Conservation (phyloP, 64 coral and sea anemone genomes). For the Dendrophyllia cribrosa region DNA sequence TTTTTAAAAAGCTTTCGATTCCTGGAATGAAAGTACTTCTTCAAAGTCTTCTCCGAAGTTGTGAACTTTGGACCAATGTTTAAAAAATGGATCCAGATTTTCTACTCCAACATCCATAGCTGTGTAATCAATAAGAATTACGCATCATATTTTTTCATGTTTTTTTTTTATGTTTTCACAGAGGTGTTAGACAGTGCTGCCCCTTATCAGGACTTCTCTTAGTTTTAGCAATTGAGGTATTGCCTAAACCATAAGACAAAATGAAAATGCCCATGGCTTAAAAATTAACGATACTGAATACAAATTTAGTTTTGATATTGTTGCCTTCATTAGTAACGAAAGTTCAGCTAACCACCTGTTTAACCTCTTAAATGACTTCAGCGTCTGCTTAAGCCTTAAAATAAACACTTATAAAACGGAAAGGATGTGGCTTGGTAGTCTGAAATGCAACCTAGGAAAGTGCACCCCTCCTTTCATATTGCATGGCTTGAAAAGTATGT, state of each 20-base stretch:
- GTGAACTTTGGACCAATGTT: slow-evolving; percentile 15
- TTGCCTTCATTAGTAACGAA: neutral
- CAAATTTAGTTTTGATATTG: neutral
- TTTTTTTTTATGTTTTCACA: too few species aligned
- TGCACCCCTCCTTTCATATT: neutral
- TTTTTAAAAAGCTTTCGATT: slow-evolving; percentile 13
- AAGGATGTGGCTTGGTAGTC: neutral
- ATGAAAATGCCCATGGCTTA: too few species aligned
- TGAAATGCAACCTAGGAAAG: neutral
- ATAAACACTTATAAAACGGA: neutral
- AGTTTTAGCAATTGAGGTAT: neutral
- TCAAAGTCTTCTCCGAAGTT: neutral
- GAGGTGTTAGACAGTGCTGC: neutral
- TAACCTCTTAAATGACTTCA: neutral
- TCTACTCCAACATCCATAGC: neutral
- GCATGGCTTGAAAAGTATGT: neutral
- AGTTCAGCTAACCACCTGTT: neutral
- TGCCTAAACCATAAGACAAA: neutral
- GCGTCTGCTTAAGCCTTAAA: neutral
- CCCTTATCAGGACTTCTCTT: too few species aligned
- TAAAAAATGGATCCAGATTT: neutral
- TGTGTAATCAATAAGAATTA: too few species aligned
- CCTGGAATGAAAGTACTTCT: neutral
- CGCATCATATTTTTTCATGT: neutral
- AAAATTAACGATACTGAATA: neutral